Conservation (phyloP, 2,113 vertebrate species). For the Hippocampus zosterae region DNA sequence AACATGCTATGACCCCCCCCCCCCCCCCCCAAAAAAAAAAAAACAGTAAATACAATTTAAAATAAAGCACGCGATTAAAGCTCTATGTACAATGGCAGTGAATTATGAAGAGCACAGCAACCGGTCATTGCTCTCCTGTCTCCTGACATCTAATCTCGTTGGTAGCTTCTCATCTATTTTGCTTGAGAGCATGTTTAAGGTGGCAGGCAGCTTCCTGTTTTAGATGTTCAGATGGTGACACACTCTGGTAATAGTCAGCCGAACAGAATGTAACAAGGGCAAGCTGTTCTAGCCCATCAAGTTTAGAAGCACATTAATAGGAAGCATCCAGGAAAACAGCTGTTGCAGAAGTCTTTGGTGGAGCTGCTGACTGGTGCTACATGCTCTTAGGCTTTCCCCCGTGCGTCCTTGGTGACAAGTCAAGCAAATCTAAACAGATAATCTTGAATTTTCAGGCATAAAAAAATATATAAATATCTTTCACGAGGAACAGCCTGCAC, state of each 20-base stretch:
- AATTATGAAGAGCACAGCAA: slow-evolving; percentile 41
- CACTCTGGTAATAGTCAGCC: slow-evolving; percentile 19
- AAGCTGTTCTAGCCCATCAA: slow-evolving; percentile 61
- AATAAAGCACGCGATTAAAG: slow-evolving; percentile 26
- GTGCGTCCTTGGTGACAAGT: slow-evolving; percentile 55
- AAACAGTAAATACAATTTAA: slow-evolving; percentile 26
- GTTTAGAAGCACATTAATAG: slow-evolving; percentile 58
- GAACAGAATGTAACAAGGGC: slow-evolving; percentile 39
- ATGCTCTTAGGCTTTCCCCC: slow-evolving; percentile 41
- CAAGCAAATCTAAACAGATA: slow-evolving; percentile 64
- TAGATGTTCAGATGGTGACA: slow-evolving; percentile 34
- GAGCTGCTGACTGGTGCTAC: slow-evolving; percentile 33
- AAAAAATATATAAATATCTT: slow-evolving; percentile 59
- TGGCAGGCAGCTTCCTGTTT: slow-evolving; percentile 19
- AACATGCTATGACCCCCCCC: too few relatives aligned
- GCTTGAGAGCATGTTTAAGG: slow-evolving; percentile 11
- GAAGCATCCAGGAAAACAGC: slow-evolving; percentile 58
- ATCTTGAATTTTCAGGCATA: slow-evolving; percentile 45
- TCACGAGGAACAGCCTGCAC: slow-evolving; percentile 57
- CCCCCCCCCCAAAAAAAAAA: too few relatives aligned
- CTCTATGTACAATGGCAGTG: slow-evolving; percentile 24
- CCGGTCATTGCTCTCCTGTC: slow-evolving; percentile 13
- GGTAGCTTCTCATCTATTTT: slow-evolving; percentile 15
- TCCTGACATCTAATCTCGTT: slow-evolving; percentile 21
- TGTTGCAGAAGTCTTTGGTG: slow-evolving; percentile 48